A percentile compares a stretch with the other conserved stretches of the same genome.
These are phyloP conservation scores for Ernsta delagoae DNA, from an alignment of 2,888 invertebrate genomes.

Conservation along the genomic window DNA sequence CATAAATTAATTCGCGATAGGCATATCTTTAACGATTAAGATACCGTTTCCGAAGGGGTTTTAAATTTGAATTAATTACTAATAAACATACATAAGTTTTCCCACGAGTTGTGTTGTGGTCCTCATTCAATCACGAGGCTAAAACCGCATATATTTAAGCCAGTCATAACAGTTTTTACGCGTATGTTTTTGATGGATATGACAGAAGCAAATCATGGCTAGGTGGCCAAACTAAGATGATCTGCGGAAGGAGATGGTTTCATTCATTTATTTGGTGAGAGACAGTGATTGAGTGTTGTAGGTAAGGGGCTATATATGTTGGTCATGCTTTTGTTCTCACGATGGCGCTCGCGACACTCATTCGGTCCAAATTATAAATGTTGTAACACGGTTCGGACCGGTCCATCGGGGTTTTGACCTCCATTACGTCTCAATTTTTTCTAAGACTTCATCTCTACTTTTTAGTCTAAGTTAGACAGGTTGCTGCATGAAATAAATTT, in stretches of 20 bases:
- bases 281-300: slow-evolving; percentile 21
- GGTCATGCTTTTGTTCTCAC: slow-evolving; percentile 71
- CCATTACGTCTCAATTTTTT: slow-evolving; percentile 29
- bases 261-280: slow-evolving; percentile 28
- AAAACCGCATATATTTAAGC: slow-evolving; percentile 68
- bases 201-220: slow-evolving; percentile 53
- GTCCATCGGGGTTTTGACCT: slow-evolving; percentile 52
- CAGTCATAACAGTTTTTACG: slow-evolving; percentile 73
- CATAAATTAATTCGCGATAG: slow-evolving; percentile 47
- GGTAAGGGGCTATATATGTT: slow-evolving; percentile 45
- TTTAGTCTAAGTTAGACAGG: slow-evolving; percentile 12
- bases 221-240: slow-evolving; percentile 37
- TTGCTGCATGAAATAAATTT: neutral
- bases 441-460: slow-evolving; percentile 26
- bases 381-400: slow-evolving; percentile 69
- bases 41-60: slow-evolving; percentile 50
- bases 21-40: neutral
- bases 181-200: slow-evolving; percentile 58
- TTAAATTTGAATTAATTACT: slow-evolving; percentile 23
- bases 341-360: slow-evolving; percentile 72
- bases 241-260: slow-evolving; percentile 33
- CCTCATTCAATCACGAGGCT: slow-evolving; percentile 69
- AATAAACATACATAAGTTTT: slow-evolving; percentile 49
- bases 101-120: slow-evolving; percentile 68
- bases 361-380: slow-evolving; percentile 62